Percentiles rank a stretch among this genome's conserved stretches.
Evolutionary conservation across 1,140 invertebrate species (phyloP).

Genomic region (Neuroterus valhalla): DNA sequence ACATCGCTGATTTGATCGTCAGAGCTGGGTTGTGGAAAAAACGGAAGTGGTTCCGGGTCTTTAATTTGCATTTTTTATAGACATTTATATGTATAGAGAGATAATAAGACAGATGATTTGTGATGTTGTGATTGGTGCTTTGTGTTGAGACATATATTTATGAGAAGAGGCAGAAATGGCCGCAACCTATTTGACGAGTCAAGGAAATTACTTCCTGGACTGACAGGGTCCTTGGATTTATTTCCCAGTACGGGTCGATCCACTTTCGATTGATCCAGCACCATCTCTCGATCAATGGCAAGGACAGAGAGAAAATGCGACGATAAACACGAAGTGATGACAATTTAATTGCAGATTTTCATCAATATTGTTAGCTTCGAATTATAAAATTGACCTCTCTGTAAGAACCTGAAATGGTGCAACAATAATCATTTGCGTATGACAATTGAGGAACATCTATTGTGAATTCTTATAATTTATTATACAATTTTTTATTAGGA

Average conservation of each 20-base stretch:
- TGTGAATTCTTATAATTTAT: too few relatives aligned
- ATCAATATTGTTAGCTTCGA: too few relatives aligned
- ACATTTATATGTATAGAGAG: neutral
- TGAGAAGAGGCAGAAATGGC: slow-evolving; percentile 15
- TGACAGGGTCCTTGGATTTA: slow-evolving; percentile 41
- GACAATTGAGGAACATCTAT: too few relatives aligned
- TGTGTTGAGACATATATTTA: neutral
- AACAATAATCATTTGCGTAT: too few relatives aligned
- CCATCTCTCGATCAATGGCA: slow-evolving; percentile 40
- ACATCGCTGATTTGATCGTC: neutral
- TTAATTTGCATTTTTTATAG: neutral
- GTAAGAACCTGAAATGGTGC: too few relatives aligned
- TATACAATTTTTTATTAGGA: too few relatives aligned
- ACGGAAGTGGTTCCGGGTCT: slow-evolving; percentile 10
- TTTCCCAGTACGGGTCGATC: slow-evolving; percentile 42
- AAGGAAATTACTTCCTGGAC: slow-evolving; percentile 36
- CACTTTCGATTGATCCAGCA: slow-evolving; percentile 45
- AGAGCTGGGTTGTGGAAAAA: neutral
- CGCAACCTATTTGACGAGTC: slow-evolving; percentile 28
- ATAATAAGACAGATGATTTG: slow-evolving; percentile 28
- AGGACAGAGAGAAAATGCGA: slow-evolving; percentile 16
- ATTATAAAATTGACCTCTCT: too few relatives aligned
- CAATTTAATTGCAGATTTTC: too few relatives aligned
- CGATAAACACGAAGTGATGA: too few relatives aligned
- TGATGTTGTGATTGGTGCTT: neutral